A percentile compares a stretch with the other conserved stretches of the same genome.
Conservation (phyloP, 1,140 invertebrate genomes). For the Formica selysi region DNA sequence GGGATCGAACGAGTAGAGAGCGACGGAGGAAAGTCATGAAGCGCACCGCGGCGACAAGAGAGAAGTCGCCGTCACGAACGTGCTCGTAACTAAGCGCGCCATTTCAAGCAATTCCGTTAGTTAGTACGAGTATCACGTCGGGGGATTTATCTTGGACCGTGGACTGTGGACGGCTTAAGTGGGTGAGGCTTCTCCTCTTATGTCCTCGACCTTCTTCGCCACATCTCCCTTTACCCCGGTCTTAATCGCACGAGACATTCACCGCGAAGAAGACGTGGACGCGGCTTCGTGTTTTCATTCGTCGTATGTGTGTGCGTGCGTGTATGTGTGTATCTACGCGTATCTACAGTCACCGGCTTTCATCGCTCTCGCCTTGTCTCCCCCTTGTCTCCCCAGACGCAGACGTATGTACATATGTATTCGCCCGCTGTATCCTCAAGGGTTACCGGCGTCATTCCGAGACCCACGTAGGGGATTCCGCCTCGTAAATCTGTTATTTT, state of each 20-base stretch:
- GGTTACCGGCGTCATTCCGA: conserved; percentile 36
- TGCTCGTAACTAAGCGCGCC: conserved; percentile 68
- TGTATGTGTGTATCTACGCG: background rate
- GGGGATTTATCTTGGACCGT: conserved; percentile 78
- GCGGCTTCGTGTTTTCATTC: conserved; percentile 1
- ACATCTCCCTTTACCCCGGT: conserved; percentile 1
- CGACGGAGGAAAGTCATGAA: conserved; percentile 7
- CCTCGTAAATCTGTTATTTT: conserved; percentile 68
- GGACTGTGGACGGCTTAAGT: conserved; percentile 75
- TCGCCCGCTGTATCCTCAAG: conserved; percentile 23
- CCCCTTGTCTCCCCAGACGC: background rate
- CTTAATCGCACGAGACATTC: conserved; percentile 62
- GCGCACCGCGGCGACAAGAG: conserved; percentile 11
- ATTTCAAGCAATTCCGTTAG: conserved; percentile 79
- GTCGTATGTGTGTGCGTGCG: background rate
- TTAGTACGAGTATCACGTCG: conserved; percentile 78
- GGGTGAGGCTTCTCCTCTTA: conserved; percentile 63
- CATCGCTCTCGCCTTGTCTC: background rate
- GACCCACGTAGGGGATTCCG: conserved; percentile 43
- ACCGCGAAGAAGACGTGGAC: conserved; percentile 41
- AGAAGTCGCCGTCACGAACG: conserved; percentile 19
- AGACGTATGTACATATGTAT: conserved; percentile 36
- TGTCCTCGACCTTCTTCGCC: conserved; percentile 10
- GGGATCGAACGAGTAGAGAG: background rate
- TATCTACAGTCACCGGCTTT: conserved; percentile 26